Conservation (phyloP, 2,113 vertebrate species). For the Bos taurus region DNA sequence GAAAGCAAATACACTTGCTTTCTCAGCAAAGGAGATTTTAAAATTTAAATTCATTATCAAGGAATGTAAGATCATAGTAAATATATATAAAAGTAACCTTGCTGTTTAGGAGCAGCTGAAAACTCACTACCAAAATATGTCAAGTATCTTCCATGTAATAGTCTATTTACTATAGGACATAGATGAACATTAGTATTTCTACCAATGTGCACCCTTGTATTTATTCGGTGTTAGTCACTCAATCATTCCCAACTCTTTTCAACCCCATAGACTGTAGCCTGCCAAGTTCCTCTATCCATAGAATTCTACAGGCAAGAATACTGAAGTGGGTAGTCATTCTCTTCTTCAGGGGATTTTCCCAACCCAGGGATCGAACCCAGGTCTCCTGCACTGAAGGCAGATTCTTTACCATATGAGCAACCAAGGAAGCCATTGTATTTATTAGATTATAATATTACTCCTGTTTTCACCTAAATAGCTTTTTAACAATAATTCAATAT, state of each 20-base stretch:
- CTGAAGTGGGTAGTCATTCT: neutral
- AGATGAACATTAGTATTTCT: neutral
- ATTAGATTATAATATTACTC: neutral
- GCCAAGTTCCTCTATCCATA: neutral
- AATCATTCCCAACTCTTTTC: neutral
- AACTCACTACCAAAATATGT: neutral
- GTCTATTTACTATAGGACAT: neutral
- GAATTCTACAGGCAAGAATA: neutral
- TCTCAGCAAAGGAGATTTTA: neutral
- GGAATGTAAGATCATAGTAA: neutral
- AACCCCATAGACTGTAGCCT: neutral
- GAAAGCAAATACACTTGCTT: neutral
- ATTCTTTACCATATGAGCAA: neutral
- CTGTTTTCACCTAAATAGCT: neutral
- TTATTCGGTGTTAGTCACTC: neutral
- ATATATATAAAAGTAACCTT: neutral
- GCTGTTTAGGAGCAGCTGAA: neutral
- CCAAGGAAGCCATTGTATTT: neutral
- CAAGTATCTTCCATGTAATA: neutral
- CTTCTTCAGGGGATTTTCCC: neutral
- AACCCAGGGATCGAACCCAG: neutral
- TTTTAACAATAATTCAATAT: neutral
- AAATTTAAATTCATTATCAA: neutral
- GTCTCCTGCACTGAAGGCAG: neutral
- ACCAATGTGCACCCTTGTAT: neutral